These are phyloP conservation scores for Ailurus styani DNA, from an alignment of 2,113 vertebrate genomes.

Conservation along the genomic window DNA sequence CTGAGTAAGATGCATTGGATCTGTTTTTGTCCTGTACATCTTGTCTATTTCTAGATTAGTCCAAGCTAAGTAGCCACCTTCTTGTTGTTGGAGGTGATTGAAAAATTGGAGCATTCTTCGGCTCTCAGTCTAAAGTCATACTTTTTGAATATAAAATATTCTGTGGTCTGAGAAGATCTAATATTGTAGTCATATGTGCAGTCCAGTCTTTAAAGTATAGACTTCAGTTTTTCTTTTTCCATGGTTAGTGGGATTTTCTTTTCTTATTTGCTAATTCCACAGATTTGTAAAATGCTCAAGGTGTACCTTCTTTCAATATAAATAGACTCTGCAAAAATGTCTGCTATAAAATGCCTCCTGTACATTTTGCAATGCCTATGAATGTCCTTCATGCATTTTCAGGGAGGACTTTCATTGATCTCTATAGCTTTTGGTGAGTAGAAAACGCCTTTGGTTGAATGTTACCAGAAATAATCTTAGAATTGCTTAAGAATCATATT, in stretches of 20 bases:
- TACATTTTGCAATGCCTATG: not conserved
- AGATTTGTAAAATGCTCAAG: not conserved
- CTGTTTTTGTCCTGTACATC: not conserved
- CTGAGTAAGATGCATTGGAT: not conserved
- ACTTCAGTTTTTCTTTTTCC: not conserved
- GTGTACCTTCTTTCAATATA: not conserved
- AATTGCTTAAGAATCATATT: not conserved
- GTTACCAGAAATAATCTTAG: not conserved
- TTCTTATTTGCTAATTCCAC: not conserved
- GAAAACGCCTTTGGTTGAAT: not conserved
- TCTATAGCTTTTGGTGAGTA: not conserved
- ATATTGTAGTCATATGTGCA: not conserved
- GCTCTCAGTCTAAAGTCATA: not conserved
- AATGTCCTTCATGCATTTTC: not conserved
- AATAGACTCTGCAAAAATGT: not conserved
- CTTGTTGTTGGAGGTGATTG: not conserved
- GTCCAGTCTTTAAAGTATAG: not conserved
- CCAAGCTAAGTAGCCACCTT: not conserved
- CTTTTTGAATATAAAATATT: not conserved
- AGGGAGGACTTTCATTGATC: not conserved
- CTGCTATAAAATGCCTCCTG: not conserved
- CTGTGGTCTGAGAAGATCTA: not conserved
- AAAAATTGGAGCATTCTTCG: not conserved
- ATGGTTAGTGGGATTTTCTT: not conserved
- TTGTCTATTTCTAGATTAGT: not conserved